phyloP scores from a whole-genome alignment of 2,797 vertebrate species.

The Halcyon smyrnensis region DNA sequence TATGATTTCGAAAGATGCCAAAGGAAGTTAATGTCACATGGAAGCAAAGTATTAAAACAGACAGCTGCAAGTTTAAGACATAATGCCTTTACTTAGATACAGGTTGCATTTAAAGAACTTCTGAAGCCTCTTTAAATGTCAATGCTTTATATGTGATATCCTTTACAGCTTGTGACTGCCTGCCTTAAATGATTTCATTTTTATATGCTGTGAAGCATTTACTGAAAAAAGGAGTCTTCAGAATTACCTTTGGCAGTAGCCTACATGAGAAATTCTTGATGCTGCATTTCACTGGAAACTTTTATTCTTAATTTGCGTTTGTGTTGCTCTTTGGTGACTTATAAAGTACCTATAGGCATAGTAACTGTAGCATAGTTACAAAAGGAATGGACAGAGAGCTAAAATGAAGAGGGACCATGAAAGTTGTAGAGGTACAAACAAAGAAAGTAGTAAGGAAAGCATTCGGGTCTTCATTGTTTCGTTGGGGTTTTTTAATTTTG shows the following conservation, averaged over 20 bases:
- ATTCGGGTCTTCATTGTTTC: background rate
- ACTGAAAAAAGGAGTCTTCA: slow-evolving; percentile 7
- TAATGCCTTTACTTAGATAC: slow-evolving; percentile 23
- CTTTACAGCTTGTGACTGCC: slow-evolving; percentile 40
- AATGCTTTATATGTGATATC: slow-evolving; percentile 26
- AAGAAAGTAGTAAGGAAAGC: background rate
- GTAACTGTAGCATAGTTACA: background rate
- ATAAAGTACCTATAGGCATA: background rate
- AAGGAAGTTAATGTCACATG: slow-evolving; percentile 47
- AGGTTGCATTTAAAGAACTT: slow-evolving; percentile 61
- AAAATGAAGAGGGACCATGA: background rate
- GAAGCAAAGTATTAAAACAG: slow-evolving; percentile 3
- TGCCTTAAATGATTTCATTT: slow-evolving; percentile 57
- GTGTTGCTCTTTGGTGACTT: background rate
- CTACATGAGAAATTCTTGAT: background rate
- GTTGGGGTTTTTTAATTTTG: too few relatives aligned
- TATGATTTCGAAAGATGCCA: slow-evolving; percentile 53
- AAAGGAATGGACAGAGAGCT: background rate
- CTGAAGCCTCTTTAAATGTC: slow-evolving; percentile 57
- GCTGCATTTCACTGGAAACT: background rate
- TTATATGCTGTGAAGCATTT: slow-evolving; percentile 44
- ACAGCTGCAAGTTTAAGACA: slow-evolving; percentile 18
- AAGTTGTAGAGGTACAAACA: background rate
- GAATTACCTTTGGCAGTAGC: slow-evolving; percentile 20
- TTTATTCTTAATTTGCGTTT: slow-evolving; percentile 3